phyloP scores from a whole-genome alignment of 1,140 invertebrate species.

The Yoshiicerus persimilis region DNA sequence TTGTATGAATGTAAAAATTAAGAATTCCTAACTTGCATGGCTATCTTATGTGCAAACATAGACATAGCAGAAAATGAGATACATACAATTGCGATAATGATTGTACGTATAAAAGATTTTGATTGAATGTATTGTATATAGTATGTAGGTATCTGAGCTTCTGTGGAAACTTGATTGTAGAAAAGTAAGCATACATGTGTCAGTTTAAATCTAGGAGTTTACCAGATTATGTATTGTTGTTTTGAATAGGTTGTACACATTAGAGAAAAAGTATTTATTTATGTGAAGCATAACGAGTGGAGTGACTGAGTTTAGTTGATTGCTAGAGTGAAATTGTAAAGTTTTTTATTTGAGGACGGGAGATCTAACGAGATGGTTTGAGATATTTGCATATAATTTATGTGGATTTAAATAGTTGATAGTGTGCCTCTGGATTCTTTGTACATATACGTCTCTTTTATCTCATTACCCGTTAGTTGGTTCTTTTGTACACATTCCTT shows the following conservation, averaged over 20 bases:
- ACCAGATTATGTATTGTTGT: too few species aligned
- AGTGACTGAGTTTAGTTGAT: neutral
- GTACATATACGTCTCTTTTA: neutral
- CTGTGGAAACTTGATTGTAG: too few species aligned
- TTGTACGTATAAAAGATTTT: too few species aligned
- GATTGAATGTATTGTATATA: too few species aligned
- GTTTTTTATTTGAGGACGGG: neutral
- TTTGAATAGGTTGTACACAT: too few species aligned
- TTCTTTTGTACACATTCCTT: neutral
- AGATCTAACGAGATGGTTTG: neutral
- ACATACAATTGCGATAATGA: too few species aligned
- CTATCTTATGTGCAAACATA: too few species aligned
- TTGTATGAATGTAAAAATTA: too few species aligned
- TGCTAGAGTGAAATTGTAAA: neutral
- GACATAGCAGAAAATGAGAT: neutral
- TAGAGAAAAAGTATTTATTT: neutral
- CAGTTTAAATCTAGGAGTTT: too few species aligned
- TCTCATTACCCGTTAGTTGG: neutral
- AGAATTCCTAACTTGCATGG: too few species aligned
- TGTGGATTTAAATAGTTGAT: neutral
- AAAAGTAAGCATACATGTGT: too few species aligned
- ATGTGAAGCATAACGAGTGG: neutral
- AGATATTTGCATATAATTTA: neutral
- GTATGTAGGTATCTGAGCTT: too few species aligned
- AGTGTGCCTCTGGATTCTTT: neutral